phyloP scores from a whole-genome alignment of 2,113 vertebrate species.

The Dascyllus trimaculatus region DNA sequence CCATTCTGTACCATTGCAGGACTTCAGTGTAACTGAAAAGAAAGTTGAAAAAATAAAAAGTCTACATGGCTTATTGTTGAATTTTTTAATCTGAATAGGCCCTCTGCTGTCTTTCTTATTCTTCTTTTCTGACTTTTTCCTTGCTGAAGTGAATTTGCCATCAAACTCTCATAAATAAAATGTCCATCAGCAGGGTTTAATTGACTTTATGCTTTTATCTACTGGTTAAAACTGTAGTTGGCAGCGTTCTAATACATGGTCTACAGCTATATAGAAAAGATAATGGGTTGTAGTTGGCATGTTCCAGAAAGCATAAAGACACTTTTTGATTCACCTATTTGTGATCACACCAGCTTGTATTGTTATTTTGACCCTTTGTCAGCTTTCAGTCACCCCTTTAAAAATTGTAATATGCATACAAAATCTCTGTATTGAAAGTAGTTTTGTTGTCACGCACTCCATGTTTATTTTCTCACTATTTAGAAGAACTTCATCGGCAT shows the following conservation, averaged over 20 bases:
- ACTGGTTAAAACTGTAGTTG: not conserved
- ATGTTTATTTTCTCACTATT: not conserved
- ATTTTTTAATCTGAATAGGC: not conserved
- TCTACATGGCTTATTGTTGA: not conserved
- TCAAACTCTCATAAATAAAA: conserved; percentile 3
- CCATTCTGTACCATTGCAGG: conserved; percentile 10
- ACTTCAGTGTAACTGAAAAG: conserved; percentile 10
- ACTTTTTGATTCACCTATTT: not conserved
- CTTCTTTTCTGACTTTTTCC: too few species aligned
- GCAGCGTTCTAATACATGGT: conserved; percentile 3
- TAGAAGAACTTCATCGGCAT: conserved; percentile 8
- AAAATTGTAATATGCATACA: not conserved
- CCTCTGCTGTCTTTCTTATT: not conserved
- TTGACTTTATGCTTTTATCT: conserved; percentile 18
- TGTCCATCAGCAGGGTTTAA: conserved; percentile 2
- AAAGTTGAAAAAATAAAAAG: not conserved
- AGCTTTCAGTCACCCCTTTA: not conserved
- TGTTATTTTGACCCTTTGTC: not conserved
- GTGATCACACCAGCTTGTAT: not conserved
- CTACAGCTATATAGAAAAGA: conserved; percentile 18
- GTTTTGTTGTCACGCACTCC: not conserved
- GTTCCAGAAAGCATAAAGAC: conserved; percentile 31
- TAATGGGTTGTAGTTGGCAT: conserved; percentile 29
- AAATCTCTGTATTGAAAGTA: not conserved
- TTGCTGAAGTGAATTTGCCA: too few species aligned